Percentiles rank a stretch among this genome's conserved stretches.
Evolutionary conservation across 2,797 vertebrate genomes (phyloP).

Genomic region (Pangasius sanitwongsei): DNA sequence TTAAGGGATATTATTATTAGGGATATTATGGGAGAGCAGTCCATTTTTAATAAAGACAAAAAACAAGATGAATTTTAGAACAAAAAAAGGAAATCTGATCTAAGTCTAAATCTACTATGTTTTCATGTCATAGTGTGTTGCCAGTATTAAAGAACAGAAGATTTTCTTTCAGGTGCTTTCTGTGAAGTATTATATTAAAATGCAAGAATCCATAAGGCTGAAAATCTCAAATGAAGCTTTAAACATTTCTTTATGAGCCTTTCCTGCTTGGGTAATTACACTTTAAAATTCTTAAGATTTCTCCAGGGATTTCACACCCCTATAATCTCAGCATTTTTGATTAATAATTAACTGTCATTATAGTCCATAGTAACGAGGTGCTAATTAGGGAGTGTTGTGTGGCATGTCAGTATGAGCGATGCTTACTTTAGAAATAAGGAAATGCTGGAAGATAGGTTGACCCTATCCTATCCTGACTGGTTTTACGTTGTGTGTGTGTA

Average conservation of each 20-base stretch:
- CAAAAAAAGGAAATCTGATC: neutral
- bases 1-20: neutral
- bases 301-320: constrained; percentile 35
- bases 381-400: constrained; percentile 45
- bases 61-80: neutral
- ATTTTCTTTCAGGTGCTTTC: neutral
- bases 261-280: constrained; percentile 25
- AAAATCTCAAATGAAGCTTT: neutral
- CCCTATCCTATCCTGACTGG: constrained; percentile 16
- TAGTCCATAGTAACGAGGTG: constrained; percentile 45
- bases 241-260: constrained; percentile 3
- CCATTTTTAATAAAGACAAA: neutral
- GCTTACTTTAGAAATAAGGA: constrained; percentile 21
- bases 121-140: neutral
- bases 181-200: neutral
- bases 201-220: neutral
- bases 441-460: constrained; percentile 29
- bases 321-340: constrained; percentile 45
- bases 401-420: constrained; percentile 37
- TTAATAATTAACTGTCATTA: constrained; percentile 55
- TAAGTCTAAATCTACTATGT: neutral
- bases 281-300: constrained; percentile 15
- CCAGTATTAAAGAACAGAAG: neutral
- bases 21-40: neutral
- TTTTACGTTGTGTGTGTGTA: neutral